Evolutionary conservation across 35 echinoderm and acorn worm species (phyloP), one percentile per base, ranked within the genome.

Genomic region (Anneissia japonica): DNA sequence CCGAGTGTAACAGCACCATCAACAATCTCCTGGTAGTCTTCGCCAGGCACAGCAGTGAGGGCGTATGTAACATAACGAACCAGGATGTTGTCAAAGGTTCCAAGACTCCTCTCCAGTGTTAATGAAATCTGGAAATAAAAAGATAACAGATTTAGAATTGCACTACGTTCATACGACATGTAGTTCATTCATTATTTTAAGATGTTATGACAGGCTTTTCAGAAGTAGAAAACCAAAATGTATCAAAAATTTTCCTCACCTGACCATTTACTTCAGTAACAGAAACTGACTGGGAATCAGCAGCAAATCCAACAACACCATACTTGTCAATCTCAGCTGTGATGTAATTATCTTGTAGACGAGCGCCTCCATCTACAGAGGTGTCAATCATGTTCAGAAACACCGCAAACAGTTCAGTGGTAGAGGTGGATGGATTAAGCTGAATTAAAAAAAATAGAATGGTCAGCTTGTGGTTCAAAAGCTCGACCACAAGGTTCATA

Each of bases 331-430:
- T 98, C 51, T 77, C 78, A 3, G 83, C 87, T 0, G 83, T 85
- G 16, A 77, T 86, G 19, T 75, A 81, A 21, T 41, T 83, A 76
- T 89, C 46, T 39, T 75, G 36, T 16, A 90, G 26, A 75, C 79
- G 77, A 12, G 95, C 95, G 32, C 95, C 89, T 21, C 92, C 95
- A 41, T 78, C 95, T 13, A 81, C 78, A 29, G 83, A 35, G 0
- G 92, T 91, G 26, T 73, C 51, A 14, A 89, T 86, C 19, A 83
- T 82, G 0, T 78, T 89, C 19, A 98, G 76, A 74, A 91, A 86
- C 1, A 91, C 77, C 46, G 95, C 95, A 90, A 98, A 98, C 30
- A 98, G 56, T 29, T 98, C 95, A 14, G 39, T 39, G 32, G 87
- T 35, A 13, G 35, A 28, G 3, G 86, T 81, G 13, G 82, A 80